Conservation (phyloP, 2,113 vertebrate species). For the Embiotoca jacksoni region DNA sequence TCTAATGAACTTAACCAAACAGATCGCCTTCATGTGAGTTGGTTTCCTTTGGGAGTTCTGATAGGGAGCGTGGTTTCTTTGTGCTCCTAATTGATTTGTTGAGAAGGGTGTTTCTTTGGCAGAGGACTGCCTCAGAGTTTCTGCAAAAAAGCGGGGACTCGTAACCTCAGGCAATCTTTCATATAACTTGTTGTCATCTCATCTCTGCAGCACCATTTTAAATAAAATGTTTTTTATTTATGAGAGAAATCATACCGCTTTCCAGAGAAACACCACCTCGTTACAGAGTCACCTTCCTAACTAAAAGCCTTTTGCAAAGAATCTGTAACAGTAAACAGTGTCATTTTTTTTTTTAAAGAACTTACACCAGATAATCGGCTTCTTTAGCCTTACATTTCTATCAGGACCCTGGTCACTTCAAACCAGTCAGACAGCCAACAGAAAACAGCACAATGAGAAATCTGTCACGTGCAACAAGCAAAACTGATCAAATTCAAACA, state of each 20-base stretch:
- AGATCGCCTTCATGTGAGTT: constrained; percentile 42
- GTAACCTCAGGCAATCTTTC: constrained; percentile 35
- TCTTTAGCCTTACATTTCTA: too few relatives aligned
- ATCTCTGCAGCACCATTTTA: constrained; percentile 2
- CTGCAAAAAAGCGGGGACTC: constrained; percentile 8
- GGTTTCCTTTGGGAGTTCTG: constrained; percentile 40
- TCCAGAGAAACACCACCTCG: neutral
- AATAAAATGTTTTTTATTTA: constrained; percentile 21
- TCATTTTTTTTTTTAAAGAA: too few relatives aligned
- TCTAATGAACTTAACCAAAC: constrained; percentile 68
- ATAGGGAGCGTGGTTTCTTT: constrained; percentile 38
- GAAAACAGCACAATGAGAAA: too few relatives aligned
- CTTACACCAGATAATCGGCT: too few relatives aligned
- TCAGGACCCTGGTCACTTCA: too few relatives aligned
- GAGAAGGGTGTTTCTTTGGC: constrained; percentile 31
- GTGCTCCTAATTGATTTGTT: constrained; percentile 59
- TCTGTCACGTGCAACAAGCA: too few relatives aligned
- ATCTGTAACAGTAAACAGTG: neutral
- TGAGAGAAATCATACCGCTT: neutral
- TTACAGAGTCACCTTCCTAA: neutral
- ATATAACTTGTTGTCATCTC: constrained; percentile 15
- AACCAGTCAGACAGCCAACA: too few relatives aligned
- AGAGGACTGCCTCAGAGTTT: neutral
- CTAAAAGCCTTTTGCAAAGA: neutral
- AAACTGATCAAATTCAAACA: too few relatives aligned